A percentile compares a stretch with the other conserved stretches of the same genome.
phyloP scores from a whole-genome alignment of 2,797 vertebrate species.

The Pseudomugil tenellus region DNA sequence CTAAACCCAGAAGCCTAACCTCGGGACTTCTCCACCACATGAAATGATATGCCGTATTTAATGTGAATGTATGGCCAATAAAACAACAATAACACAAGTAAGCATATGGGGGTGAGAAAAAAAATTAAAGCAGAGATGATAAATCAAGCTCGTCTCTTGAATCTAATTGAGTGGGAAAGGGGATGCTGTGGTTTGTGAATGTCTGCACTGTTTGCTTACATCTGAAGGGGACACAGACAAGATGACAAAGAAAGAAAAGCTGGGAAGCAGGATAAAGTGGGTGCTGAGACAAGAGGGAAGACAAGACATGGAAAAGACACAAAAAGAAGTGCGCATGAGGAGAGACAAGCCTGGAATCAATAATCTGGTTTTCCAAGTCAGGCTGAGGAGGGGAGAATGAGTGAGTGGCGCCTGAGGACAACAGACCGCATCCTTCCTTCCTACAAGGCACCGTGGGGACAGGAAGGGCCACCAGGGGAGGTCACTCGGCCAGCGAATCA shows the following conservation, averaged over 20 bases:
- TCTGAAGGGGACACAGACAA: conserved; percentile 65
- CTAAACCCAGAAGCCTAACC: conserved; percentile 74
- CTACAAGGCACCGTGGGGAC: conserved; percentile 79
- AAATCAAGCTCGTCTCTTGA: conserved; percentile 52
- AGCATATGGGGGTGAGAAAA: conserved; percentile 61
- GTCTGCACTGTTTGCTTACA: conserved; percentile 79
- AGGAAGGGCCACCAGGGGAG: conserved; percentile 80
- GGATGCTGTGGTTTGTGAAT: conserved; percentile 63
- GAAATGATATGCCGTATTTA: conserved; percentile 53
- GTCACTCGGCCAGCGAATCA: conserved; percentile 76
- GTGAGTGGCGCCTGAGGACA: conserved; percentile 82
- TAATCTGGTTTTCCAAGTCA: conserved; percentile 77
- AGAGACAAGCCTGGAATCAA: conserved; percentile 87
- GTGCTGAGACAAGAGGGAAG: conserved; percentile 43
- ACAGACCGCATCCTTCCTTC: conserved; percentile 90
- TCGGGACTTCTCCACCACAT: conserved; percentile 64
- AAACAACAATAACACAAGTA: conserved; percentile 64
- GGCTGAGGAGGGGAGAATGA: conserved; percentile 63
- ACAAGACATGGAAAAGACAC: conserved; percentile 51
- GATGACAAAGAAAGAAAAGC: conserved; percentile 40
- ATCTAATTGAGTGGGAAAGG: conserved; percentile 39
- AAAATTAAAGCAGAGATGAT: conserved; percentile 36
- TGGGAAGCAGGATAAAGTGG: conserved; percentile 52
- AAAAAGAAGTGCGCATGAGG: conserved; percentile 36
- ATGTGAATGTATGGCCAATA: conserved; percentile 55